Evolutionary conservation across 2,113 vertebrate species (phyloP).

Genomic region (Prunella himalayana): DNA sequence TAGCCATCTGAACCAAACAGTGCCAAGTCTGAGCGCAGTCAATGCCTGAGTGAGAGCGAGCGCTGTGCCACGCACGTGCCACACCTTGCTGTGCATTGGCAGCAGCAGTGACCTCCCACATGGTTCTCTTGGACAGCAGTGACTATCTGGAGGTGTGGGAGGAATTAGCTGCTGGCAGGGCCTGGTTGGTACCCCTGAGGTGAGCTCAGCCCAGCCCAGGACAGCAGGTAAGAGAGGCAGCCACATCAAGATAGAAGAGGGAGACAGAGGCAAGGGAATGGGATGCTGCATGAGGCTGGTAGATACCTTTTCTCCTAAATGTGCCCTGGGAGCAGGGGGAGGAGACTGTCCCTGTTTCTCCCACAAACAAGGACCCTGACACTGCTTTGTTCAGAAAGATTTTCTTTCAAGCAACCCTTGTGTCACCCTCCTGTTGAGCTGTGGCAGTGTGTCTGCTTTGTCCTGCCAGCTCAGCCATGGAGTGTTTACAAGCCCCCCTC

Average conservation of each 20-base stretch:
- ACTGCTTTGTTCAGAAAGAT: constrained; percentile 32
- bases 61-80: background rate
- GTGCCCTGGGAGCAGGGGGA: background rate
- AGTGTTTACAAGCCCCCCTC: constrained; percentile 72
- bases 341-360: background rate
- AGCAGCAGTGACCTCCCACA: background rate
- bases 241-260: fast-evolving
- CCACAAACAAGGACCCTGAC: constrained; percentile 2
- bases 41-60: fast-evolving
- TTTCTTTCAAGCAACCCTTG: constrained; percentile 52
- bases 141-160: background rate
- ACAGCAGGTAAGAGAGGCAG: background rate
- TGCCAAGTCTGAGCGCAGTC: background rate
- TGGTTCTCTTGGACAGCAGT: fast-evolving
- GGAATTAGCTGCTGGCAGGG: background rate
- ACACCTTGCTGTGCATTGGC: fast-evolving
- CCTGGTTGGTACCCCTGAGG: background rate
- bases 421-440: background rate
- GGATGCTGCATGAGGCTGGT: background rate
- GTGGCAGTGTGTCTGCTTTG: background rate
- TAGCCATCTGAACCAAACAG: background rate
- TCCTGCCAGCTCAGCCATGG: constrained; percentile 71
- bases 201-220: background rate
- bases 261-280: background rate
- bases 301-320: background rate